Evolutionary conservation across 2,113 vertebrate species (phyloP).

Genomic region (Mungos mungo): DNA sequence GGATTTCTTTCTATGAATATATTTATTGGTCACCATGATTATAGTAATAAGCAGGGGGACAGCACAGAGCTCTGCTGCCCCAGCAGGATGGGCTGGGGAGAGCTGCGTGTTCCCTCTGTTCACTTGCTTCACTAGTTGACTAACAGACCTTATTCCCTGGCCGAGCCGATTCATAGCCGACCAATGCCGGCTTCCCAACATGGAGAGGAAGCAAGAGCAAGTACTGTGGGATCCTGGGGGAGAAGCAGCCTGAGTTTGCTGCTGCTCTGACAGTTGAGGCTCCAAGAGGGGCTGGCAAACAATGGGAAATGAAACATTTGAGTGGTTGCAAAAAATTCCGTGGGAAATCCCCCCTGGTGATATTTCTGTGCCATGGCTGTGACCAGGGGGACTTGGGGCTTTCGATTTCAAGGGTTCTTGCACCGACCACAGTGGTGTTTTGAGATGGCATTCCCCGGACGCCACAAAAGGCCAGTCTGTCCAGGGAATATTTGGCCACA

Average conservation of each 20-base stretch:
- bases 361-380: not conserved
- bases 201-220: not conserved
- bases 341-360: conserved; percentile 64
- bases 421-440: not conserved
- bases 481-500: not conserved
- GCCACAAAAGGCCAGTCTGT: not conserved
- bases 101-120: not conserved
- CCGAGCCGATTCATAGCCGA: not conserved
- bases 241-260: not conserved
- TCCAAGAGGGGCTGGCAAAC: conserved; percentile 26
- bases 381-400: not conserved
- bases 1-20: not conserved
- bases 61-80: not conserved
- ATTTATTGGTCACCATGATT: not conserved
- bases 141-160: conserved; percentile 67
- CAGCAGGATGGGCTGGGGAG: not conserved
- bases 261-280: conserved; percentile 36
- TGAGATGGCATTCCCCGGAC: not conserved
- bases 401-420: conserved; percentile 37
- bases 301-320: conserved; percentile 70
- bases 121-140: conserved; percentile 55
- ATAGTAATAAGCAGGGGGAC: not conserved
- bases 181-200: not conserved
- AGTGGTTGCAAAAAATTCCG: conserved; percentile 59
- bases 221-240: not conserved